phyloP scores from a whole-genome alignment of 1,140 invertebrate species.

The Pararge aegeria region DNA sequence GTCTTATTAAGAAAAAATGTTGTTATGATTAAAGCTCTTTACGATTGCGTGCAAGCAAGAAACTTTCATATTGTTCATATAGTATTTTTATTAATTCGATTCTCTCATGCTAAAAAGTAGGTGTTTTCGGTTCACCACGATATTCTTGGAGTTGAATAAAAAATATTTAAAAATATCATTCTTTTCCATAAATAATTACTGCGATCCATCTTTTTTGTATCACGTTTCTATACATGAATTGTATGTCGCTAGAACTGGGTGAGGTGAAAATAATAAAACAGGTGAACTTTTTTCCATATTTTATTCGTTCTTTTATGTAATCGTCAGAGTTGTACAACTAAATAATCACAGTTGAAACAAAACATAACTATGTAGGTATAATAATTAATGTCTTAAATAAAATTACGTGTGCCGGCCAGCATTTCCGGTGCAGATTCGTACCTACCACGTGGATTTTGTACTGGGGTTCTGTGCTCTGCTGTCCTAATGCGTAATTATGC shows the following conservation, averaged over 20 bases:
- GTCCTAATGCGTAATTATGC: conserved; percentile 30
- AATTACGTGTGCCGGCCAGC: conserved; percentile 45
- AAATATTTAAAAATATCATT: not conserved
- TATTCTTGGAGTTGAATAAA: conserved; percentile 1
- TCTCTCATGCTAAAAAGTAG: not conserved
- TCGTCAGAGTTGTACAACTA: conserved; percentile 80
- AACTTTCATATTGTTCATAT: no score
- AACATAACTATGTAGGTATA: conserved; percentile 74
- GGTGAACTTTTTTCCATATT: conserved; percentile 52
- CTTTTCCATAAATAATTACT: not conserved
- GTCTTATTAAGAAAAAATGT: no score
- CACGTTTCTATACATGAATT: not conserved
- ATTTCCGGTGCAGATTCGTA: conserved; percentile 27
- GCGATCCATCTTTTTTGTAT: conserved; percentile 1
- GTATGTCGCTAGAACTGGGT: not conserved
- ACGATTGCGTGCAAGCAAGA: no score
- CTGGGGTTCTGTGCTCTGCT: conserved; percentile 72
- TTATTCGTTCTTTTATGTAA: conserved; percentile 80
- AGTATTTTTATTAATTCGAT: no score
- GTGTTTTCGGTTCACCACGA: not conserved
- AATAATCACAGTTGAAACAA: conserved; percentile 81
- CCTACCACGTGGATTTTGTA: conserved; percentile 54
- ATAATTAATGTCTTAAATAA: conserved; percentile 71
- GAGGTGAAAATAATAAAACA: conserved; percentile 42
- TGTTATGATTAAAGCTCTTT: no score